Conservation (phyloP, 1,140 invertebrate species). For the Drosophila takahashii region DNA sequence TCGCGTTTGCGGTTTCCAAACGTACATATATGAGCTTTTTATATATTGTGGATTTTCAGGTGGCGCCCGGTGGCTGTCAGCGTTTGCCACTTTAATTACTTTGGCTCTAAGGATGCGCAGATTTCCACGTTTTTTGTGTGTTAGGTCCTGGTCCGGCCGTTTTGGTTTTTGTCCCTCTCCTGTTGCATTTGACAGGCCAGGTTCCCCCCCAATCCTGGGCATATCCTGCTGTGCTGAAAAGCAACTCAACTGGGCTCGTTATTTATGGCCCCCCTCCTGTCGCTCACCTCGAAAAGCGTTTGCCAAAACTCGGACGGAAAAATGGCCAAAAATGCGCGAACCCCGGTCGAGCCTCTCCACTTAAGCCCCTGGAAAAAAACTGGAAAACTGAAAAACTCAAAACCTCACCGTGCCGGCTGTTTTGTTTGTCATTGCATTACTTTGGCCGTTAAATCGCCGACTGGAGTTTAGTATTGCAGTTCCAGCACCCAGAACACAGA, state of each 20-base stretch:
- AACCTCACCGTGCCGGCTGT: slow-evolving; percentile 54
- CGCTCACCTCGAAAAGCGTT: slow-evolving; percentile 26
- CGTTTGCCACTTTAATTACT: slow-evolving; percentile 75
- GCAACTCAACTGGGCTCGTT: slow-evolving; percentile 72
- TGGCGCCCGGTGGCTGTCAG: slow-evolving; percentile 43
- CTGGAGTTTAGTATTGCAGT: slow-evolving; percentile 62
- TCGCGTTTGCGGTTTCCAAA: slow-evolving; percentile 42
- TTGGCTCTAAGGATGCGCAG: slow-evolving; percentile 66
- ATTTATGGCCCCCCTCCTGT: slow-evolving; percentile 59
- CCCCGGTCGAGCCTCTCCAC: neutral
- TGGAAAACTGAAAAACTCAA: slow-evolving; percentile 10
- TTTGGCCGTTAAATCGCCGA: slow-evolving; percentile 73
- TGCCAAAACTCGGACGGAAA: slow-evolving; percentile 29
- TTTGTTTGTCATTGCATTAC: slow-evolving; percentile 82
- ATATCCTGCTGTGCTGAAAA: slow-evolving; percentile 48
- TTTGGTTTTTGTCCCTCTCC: slow-evolving; percentile 34
- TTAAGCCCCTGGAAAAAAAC: slow-evolving; percentile 11
- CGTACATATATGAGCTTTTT: slow-evolving; percentile 9
- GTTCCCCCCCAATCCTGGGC: slow-evolving; percentile 6
- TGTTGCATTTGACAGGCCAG: slow-evolving; percentile 73
- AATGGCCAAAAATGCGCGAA: slow-evolving; percentile 38
- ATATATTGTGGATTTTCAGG: slow-evolving; percentile 20
- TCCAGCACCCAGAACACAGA: neutral
- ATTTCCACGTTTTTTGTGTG: slow-evolving; percentile 41
- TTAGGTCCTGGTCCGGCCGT: neutral